These are phyloP conservation scores for Pitangus sulphuratus DNA, from an alignment of 2,797 vertebrate genomes.

Conservation along the genomic window DNA sequence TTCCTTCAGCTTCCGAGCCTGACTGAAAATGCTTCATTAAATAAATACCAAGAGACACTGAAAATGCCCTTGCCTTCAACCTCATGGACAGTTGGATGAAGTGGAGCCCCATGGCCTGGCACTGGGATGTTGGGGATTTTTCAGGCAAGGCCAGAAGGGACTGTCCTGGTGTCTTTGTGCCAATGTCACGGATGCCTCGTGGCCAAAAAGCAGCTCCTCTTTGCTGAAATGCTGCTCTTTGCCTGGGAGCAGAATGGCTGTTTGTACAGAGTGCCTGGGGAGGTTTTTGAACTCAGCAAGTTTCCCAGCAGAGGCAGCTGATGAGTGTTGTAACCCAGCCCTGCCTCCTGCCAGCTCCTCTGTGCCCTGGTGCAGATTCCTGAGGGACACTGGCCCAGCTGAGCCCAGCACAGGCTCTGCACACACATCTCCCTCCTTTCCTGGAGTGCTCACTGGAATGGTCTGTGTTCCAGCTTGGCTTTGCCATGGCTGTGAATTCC, in stretches of 20 bases:
- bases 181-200: fast-evolving
- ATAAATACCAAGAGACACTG: not conserved
- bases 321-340: not conserved
- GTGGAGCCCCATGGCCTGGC: not conserved
- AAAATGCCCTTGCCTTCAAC: not conserved
- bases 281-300: not conserved
- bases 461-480: not conserved
- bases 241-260: not conserved
- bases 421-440: not conserved
- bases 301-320: not conserved
- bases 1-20: not conserved
- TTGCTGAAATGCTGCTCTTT: not conserved
- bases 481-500: not conserved
- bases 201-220: not conserved
- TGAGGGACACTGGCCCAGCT: not conserved
- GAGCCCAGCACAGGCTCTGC: not conserved
- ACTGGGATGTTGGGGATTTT: not conserved
- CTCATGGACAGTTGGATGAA: not conserved
- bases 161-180: not conserved
- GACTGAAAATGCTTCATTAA: not conserved
- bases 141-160: not conserved
- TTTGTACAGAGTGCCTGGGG: not conserved
- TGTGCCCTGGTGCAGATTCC: not conserved
- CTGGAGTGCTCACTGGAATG: not conserved
- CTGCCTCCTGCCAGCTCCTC: not conserved